Evolutionary conservation across 2,797 vertebrate genomes (phyloP).

Genomic region (Alectoris magna): DNA sequence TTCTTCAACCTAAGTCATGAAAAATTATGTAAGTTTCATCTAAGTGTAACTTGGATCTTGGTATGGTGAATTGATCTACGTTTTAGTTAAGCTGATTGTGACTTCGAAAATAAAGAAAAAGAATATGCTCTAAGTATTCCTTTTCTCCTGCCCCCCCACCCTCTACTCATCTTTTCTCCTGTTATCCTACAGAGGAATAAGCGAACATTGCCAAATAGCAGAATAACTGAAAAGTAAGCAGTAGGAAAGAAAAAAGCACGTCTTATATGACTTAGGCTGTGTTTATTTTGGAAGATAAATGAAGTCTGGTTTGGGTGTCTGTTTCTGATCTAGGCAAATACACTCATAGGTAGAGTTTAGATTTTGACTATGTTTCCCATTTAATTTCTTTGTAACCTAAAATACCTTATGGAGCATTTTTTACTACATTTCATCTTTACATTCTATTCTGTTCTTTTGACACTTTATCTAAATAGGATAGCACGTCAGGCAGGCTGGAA

Average conservation of each 20-base stretch:
- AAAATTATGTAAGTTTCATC: neutral
- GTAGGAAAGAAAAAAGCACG: neutral
- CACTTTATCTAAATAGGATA: neutral
- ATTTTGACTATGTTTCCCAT: neutral
- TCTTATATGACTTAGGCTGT: neutral
- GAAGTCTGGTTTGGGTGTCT: neutral
- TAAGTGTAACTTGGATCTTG: neutral
- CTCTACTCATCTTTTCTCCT: neutral
- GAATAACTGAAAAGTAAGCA: neutral
- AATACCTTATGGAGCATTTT: neutral
- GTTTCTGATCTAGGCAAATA: neutral
- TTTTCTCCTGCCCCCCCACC: neutral
- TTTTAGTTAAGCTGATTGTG: neutral
- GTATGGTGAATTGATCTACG: neutral
- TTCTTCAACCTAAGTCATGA: neutral
- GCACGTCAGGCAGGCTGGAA: neutral
- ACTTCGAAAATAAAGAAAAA: neutral
- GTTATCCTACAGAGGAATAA: neutral
- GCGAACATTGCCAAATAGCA: neutral
- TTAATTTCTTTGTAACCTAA: neutral
- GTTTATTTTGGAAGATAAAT: slow-evolving; percentile 24
- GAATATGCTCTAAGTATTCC: neutral
- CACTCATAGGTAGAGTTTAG: no score
- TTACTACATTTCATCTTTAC: neutral
- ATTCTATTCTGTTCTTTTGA: neutral